These are phyloP conservation scores for Pontoporia blainvillei DNA, from an alignment of 2,113 vertebrate genomes.

Conservation along the genomic window DNA sequence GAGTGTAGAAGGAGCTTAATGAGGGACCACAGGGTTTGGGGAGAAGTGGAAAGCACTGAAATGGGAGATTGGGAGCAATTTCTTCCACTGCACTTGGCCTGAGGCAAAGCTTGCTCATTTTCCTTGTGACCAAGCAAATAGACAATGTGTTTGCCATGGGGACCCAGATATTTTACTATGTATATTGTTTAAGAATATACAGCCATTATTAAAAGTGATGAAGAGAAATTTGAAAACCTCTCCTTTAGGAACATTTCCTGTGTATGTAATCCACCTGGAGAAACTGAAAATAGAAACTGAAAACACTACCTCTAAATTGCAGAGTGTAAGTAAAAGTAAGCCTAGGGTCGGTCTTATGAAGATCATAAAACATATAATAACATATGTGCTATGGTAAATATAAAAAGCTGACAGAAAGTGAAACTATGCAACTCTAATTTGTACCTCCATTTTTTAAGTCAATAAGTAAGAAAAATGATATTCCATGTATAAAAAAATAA, in stretches of 20 bases:
- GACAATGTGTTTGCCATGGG: background rate
- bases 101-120: background rate
- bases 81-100: background rate
- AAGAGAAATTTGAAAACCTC: background rate
- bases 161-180: background rate
- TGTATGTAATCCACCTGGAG: background rate
- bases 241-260: background rate
- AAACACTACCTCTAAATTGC: background rate
- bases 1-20: background rate
- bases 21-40: background rate
- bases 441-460: background rate
- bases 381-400: background rate
- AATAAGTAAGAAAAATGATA: background rate
- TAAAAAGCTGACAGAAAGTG: background rate
- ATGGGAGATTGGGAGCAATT: accelerated
- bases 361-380: background rate
- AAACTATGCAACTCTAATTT: background rate
- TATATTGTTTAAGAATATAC: background rate
- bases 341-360: accelerated
- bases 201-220: background rate
- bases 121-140: background rate
- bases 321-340: background rate
- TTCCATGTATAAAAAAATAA: background rate
- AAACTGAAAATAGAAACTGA: background rate
- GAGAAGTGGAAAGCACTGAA: background rate